These are phyloP conservation scores for Anabas testudineus DNA, from an alignment of 2,797 vertebrate genomes.

Conservation along the genomic window DNA sequence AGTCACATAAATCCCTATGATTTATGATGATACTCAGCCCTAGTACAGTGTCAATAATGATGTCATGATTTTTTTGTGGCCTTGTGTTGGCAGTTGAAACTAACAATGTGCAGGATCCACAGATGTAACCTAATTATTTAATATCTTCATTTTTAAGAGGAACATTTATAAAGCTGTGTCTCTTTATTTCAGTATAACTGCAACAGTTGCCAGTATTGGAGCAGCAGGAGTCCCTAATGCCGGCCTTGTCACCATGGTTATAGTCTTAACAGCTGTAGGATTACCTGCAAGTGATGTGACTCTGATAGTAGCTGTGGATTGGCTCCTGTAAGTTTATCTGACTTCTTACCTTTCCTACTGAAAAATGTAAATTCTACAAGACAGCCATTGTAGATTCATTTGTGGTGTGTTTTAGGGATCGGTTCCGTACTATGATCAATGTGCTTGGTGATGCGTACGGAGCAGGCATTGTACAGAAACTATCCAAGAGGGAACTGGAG, in stretches of 20 bases:
- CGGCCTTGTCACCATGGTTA: slow-evolving; percentile 98
- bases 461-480: slow-evolving; percentile 94
- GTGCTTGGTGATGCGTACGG: slow-evolving; percentile 97
- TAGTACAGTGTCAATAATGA: no score
- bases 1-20: no score
- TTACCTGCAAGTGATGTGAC: slow-evolving; percentile 95
- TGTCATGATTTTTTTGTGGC: no score
- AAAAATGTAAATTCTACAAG: not conserved
- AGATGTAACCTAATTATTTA: not conserved
- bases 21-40: no score
- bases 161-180: not conserved
- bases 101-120: not conserved
- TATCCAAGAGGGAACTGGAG: slow-evolving; percentile 93
- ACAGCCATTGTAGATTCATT: not conserved
- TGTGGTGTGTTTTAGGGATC: slow-evolving; percentile 86
- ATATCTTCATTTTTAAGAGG: not conserved
- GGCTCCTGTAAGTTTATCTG: slow-evolving; percentile 93
- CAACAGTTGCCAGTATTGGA: slow-evolving; percentile 96
- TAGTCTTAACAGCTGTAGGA: slow-evolving; percentile 95
- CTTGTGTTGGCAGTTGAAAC: no score
- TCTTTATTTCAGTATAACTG: slow-evolving; percentile 88
- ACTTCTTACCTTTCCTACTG: not conserved
- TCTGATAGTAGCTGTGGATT: slow-evolving; percentile 97
- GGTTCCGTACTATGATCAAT: slow-evolving; percentile 98
- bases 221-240: slow-evolving; percentile 97